These are phyloP conservation scores for Lordiphosa andalusiaca DNA, from an alignment of 2,888 invertebrate species.

Conservation along the genomic window DNA sequence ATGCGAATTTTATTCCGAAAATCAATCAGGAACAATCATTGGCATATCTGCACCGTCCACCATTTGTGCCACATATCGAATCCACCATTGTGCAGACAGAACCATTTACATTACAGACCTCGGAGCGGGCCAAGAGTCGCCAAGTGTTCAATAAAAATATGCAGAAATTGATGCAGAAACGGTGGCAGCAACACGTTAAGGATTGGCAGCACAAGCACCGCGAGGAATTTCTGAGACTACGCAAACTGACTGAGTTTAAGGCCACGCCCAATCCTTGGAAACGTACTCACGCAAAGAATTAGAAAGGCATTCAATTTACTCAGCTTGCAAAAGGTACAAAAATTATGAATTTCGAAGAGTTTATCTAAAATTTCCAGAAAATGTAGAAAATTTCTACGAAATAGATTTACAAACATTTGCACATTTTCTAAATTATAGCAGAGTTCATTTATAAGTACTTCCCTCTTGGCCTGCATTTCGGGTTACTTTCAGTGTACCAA, in stretches of 20 bases:
- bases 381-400: too few relatives aligned
- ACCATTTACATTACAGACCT: conserved; percentile 41
- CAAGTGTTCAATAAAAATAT: conserved; percentile 30
- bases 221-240: conserved; percentile 19
- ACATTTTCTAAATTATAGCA: too few relatives aligned
- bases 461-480: too few relatives aligned
- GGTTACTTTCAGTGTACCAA: too few relatives aligned
- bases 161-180: conserved; percentile 10
- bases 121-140: conserved; percentile 34
- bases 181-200: background rate
- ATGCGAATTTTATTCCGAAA: background rate
- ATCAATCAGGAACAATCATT: conserved; percentile 8
- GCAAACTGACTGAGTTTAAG: conserved; percentile 49
- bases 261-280: conserved; percentile 50
- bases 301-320: too few relatives aligned
- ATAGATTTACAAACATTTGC: too few relatives aligned
- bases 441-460: too few relatives aligned
- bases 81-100: conserved; percentile 25
- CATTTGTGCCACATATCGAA: conserved; percentile 45
- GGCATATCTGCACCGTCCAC: conserved; percentile 28
- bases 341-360: too few relatives aligned
- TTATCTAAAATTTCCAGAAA: too few relatives aligned
- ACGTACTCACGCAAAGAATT: background rate
- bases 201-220: conserved; percentile 16
- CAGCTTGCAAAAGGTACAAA: too few relatives aligned